Base-by-base conservation (phyloP, 2,888 invertebrate species). In the Hirtodrosophila cameraria region DNA sequence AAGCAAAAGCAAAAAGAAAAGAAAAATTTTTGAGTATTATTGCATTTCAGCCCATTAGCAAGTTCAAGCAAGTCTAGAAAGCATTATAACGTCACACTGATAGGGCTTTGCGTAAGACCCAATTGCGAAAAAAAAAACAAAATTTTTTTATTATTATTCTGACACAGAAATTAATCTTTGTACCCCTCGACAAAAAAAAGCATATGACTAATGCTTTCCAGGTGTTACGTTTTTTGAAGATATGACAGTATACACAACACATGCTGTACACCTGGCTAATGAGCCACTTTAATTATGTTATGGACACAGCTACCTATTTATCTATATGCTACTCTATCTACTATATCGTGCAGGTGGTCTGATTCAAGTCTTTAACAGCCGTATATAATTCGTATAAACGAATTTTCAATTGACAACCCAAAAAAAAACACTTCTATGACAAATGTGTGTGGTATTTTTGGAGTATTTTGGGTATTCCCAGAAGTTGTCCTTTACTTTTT, bases 201-300 rank as follows among this genome's bases (percentile, higher is more conserved):
- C 55, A 50, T 54, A 72, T 72, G 72, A 72, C 71, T 75, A 72
- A 72, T 64, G 35, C 33, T 27, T 45, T 54, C 46, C 72, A 72
- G 72, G 72, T 72, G 72, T 72, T 75, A 50, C 38, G 42, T 9
- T 16, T 35, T 11, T 9, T 30, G 13, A 39, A 54, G 43, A 55
- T 57, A 58, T 53, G 52, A 55, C 60, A 39, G 39, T n/a, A n/a
- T n/a, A n/a, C n/a, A n/a, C 20, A 52, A 38, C 36, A 60, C 50
- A 48, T 68, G 60, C 54, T 68, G 69, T 73, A 74, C 69, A 69
- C 69, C 75, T 74, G 68, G 61, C 50, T 38, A 59, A 73, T 46
- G 59, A 58, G 45, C 43, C 49, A 73, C 20, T 25, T 38, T 13
- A 72, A 54, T 59, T 59, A 50, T 46, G 69, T 67, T 67, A 69